These are phyloP conservation scores for Diabrotica balteata DNA, from an alignment of 2,888 invertebrate genomes.

Conservation along the genomic window DNA sequence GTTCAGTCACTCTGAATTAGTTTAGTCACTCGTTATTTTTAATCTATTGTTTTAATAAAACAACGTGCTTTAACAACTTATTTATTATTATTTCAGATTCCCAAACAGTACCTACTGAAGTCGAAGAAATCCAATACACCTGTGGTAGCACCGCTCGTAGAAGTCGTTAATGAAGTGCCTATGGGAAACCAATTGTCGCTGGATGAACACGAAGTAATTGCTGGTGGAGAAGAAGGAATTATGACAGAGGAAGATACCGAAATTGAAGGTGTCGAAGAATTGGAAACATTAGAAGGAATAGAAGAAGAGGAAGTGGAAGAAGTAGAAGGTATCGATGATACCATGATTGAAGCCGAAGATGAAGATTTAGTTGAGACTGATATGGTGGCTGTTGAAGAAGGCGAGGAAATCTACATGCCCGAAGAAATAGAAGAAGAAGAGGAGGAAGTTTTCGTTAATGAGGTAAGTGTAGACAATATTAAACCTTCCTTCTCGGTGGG, in stretches of 20 bases:
- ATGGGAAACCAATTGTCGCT: slow-evolving; percentile 31
- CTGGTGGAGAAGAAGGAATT: slow-evolving; percentile 14
- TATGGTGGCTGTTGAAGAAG: slow-evolving; percentile 27
- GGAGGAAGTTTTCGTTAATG: slow-evolving; percentile 51
- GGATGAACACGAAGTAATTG: slow-evolving; percentile 42
- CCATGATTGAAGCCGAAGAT: slow-evolving; percentile 10
- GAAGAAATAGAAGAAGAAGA: slow-evolving; percentile 24
- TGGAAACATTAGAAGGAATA: slow-evolving; percentile 6
- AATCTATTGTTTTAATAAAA: too few relatives aligned
- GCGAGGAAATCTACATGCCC: slow-evolving; percentile 28
- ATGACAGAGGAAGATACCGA: slow-evolving; percentile 13
- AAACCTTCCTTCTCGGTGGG: too few relatives aligned
- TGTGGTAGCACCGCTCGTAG: slow-evolving; percentile 30
- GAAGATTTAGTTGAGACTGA: slow-evolving; percentile 23
- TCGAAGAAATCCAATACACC: slow-evolving; percentile 40
- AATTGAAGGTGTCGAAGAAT: slow-evolving; percentile 40
- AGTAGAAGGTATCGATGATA: slow-evolving; percentile 39
- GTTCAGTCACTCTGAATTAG: background rate
- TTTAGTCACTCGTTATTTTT: background rate
- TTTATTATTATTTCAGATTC: slow-evolving; percentile 39
- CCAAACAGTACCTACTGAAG: slow-evolving; percentile 50
- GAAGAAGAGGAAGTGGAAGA: slow-evolving; percentile 26
- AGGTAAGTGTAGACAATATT: slow-evolving; percentile 38
- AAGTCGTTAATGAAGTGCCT: slow-evolving; percentile 32
- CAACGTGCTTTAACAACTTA: background rate